Conservation (phyloP, 2,113 vertebrate genomes). For the Vidua macroura region DNA sequence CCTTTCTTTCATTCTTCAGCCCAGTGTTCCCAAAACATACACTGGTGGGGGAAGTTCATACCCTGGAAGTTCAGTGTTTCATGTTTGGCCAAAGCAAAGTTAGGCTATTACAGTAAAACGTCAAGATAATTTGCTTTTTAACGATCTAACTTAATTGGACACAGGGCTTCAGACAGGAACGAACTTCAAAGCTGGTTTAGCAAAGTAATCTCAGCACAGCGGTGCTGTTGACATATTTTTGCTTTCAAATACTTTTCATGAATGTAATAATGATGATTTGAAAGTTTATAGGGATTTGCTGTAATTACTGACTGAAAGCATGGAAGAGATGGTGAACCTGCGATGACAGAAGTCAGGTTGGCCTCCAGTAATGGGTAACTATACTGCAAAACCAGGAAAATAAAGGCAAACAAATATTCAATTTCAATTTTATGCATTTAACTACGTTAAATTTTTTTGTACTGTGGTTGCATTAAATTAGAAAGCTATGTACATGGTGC, state of each 20-base stretch:
- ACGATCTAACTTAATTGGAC: background rate
- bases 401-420: background rate
- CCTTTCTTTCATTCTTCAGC: background rate
- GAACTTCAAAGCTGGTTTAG: slow-evolving; percentile 1
- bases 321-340: background rate
- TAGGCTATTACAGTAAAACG: slow-evolving; percentile 21
- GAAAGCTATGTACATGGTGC: background rate
- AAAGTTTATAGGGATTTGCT: background rate
- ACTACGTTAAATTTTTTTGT: background rate
- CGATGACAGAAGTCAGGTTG: background rate
- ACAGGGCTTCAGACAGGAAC: background rate
- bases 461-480: background rate
- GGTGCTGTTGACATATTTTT: background rate
- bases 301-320: background rate
- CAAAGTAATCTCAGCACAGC: background rate
- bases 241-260: background rate
- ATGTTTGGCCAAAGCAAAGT: slow-evolving; percentile 12
- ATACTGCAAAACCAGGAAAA: background rate
- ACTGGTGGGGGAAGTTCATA: background rate
- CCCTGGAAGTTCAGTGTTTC: background rate
- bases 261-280: background rate
- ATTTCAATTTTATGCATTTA: background rate
- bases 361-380: background rate
- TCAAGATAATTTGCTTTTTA: background rate
- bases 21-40: background rate